These are phyloP conservation scores for Pedionomus torquatus DNA, from an alignment of 2,113 vertebrate species.

Conservation along the genomic window DNA sequence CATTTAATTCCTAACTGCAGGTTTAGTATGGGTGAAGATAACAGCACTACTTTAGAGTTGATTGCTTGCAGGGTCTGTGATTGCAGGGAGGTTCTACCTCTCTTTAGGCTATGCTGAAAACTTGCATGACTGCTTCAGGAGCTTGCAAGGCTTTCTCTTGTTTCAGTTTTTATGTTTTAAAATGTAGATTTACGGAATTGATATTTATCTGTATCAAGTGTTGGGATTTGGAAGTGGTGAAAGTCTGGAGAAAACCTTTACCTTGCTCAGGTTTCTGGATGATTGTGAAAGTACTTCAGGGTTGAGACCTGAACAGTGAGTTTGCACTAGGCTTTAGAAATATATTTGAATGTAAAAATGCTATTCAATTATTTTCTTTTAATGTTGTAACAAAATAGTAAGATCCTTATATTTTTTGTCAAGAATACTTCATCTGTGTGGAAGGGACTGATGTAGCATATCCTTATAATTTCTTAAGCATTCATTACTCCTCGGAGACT, in stretches of 20 bases:
- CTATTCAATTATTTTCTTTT: not conserved
- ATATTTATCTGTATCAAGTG: not conserved
- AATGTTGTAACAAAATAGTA: not conserved
- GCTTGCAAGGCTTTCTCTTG: not conserved
- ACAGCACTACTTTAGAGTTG: fast-evolving
- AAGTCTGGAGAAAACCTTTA: not conserved
- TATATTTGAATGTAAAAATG: not conserved
- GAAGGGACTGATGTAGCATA: not conserved
- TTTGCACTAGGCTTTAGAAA: not conserved
- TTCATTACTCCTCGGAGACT: fast-evolving
- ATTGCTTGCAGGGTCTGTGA: fast-evolving
- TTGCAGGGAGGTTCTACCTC: not conserved
- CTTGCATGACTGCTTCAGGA: not conserved
- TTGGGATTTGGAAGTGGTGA: not conserved
- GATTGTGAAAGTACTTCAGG: not conserved
- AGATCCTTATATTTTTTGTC: not conserved
- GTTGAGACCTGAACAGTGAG: fast-evolving
- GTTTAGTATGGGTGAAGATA: not conserved
- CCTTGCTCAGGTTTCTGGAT: not conserved
- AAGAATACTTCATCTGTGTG: not conserved
- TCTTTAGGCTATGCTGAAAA: not conserved
- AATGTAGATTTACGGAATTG: not conserved
- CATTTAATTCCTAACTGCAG: fast-evolving
- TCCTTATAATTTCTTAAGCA: fast-evolving
- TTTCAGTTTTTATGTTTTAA: not conserved